Evolutionary conservation across 2,888 invertebrate genomes (phyloP).

Genomic region (Pachydiplax longipennis): DNA sequence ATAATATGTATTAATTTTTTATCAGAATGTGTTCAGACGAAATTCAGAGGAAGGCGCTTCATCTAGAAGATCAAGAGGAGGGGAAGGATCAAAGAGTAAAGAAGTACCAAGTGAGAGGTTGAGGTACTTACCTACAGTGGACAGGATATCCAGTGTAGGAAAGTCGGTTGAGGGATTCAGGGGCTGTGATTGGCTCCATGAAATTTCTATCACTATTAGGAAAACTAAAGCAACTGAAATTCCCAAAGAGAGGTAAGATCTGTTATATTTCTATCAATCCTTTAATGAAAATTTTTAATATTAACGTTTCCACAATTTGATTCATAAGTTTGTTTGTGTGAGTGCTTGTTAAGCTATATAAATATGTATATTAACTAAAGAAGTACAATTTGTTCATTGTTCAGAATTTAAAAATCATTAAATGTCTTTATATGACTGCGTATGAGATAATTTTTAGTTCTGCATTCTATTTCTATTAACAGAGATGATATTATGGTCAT

Average conservation of each 20-base stretch:
- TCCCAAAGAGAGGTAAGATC: conserved; percentile 68
- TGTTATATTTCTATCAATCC: too few relatives aligned
- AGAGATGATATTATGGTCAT: too few relatives aligned
- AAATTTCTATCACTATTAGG: conserved; percentile 86
- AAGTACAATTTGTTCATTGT: too few relatives aligned
- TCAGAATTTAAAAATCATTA: too few relatives aligned
- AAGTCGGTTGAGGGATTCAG: conserved; percentile 59
- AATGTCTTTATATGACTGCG: too few relatives aligned
- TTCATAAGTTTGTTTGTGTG: too few relatives aligned
- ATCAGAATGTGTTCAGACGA: not conserved
- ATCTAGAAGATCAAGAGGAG: conserved; percentile 15
- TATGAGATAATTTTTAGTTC: too few relatives aligned
- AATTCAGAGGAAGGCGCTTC: not conserved
- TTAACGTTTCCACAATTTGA: too few relatives aligned
- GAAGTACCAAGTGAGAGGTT: not conserved
- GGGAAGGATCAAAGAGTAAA: not conserved
- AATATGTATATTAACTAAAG: too few relatives aligned
- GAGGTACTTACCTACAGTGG: not conserved
- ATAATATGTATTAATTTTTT: not conserved
- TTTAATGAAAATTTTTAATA: too few relatives aligned
- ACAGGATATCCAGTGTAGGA: conserved; percentile 52
- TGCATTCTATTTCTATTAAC: too few relatives aligned
- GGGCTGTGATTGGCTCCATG: conserved; percentile 93
- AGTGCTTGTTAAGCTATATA: too few relatives aligned
- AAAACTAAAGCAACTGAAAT: conserved; percentile 75